Evolutionary conservation across 2,113 vertebrate genomes (phyloP).

Genomic region (Sander vitreus): DNA sequence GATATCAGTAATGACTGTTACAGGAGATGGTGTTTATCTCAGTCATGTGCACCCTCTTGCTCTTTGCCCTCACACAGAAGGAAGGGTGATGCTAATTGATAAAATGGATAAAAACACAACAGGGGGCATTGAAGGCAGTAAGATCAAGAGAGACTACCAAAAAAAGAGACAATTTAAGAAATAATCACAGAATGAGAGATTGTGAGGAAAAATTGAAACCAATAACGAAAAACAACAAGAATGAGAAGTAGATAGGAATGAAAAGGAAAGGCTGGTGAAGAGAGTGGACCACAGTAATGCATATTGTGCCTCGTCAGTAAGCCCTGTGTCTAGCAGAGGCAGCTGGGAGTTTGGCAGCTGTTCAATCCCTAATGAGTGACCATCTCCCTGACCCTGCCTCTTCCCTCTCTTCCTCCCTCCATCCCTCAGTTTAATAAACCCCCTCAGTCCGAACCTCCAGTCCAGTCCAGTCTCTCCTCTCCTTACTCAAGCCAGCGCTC

Average conservation of each 20-base stretch:
- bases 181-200: neutral
- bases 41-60: constrained; percentile 13
- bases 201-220: neutral
- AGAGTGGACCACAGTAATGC: constrained; percentile 2
- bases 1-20: constrained; percentile 9
- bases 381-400: constrained; percentile 66
- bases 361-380: constrained; percentile 73
- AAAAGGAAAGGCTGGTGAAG: neutral
- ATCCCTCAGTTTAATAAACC: constrained; percentile 56
- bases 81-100: constrained; percentile 33
- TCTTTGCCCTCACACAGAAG: constrained; percentile 22
- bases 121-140: neutral
- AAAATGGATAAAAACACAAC: constrained; percentile 4
- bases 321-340: constrained; percentile 54
- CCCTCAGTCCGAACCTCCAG: constrained; percentile 40
- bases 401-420: constrained; percentile 40
- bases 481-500: constrained; percentile 57
- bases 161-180: neutral
- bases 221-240: neutral
- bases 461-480: constrained; percentile 19
- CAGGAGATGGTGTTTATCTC: constrained; percentile 28
- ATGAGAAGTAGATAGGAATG: neutral
- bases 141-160: neutral
- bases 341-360: constrained; percentile 69
- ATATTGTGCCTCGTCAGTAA: constrained; percentile 37